Base-by-base conservation (phyloP, 1,140 invertebrate genomes). In the Papilio polyxenes region DNA sequence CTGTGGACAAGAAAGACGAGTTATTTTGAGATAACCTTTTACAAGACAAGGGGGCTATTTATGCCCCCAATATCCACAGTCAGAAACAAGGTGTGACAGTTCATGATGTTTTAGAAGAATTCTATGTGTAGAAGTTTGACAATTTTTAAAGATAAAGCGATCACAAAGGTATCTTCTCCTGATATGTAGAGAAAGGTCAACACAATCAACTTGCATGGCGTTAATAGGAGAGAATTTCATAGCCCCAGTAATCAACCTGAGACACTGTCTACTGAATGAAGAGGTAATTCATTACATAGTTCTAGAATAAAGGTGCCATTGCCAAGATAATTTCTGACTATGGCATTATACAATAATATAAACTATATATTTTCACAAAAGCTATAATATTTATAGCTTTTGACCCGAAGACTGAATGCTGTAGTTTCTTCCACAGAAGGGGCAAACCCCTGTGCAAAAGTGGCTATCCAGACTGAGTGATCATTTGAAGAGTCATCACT, bases 211-310 rank as follows among this genome's bases (percentile, higher is more conserved):
- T 23, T 83, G 82, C 31, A 83, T 11, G 8, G 82, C 80, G 37
- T 83, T 83, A 11, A 65, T 83, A 20, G 82, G 82, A 13, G 78
- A 81, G 8, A 79, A 83, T 40, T 83, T 83, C 82, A 81, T 83
- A 69, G 75, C 79, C 10, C 80, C 82, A 3, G 56, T 20, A 10
- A 83, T 59, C 37, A 77, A 11, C 9, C 80, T 20, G 17, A 81
- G 80, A 48, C 44, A 74, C 56, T 51, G 8, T 48, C 75, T 9
- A 76, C 13, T 48, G 37, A 44, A 2, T 59, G 11, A 20, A 79
- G 20, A 79, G 23, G 17, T 51, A 49, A 49, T 79, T 79, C 59
- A 31, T 79, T 79, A 56, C 31, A 79, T 15, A 49, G 31, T n/a
- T 79, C 51, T 20, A 53, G 15, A 15, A 53, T 53, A 53, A 53